Conservation (phyloP, 2,797 vertebrate species). For the Eulemur albifrons region DNA sequence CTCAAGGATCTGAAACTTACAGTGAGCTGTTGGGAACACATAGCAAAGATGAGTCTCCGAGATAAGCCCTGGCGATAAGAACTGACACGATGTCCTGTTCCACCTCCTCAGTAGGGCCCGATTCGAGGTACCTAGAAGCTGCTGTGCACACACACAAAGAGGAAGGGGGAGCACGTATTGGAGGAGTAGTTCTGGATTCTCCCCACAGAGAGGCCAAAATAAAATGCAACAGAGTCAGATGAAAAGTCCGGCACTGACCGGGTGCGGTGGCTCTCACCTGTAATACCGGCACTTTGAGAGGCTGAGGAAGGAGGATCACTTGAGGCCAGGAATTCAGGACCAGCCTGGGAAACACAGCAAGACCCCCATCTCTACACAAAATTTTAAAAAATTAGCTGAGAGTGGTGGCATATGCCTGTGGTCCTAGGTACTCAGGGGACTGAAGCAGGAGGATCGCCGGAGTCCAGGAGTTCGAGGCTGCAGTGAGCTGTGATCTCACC, state of each 20-base stretch:
- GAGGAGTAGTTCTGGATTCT: neutral
- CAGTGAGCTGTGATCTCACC: neutral
- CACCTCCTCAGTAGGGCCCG: neutral
- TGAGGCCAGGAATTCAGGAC: neutral
- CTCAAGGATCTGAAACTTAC: neutral
- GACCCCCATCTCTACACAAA: neutral
- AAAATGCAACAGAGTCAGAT: neutral
- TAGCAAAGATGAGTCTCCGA: neutral
- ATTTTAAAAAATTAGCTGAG: neutral
- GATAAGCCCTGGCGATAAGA: neutral
- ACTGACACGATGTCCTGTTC: rapidly evolving
- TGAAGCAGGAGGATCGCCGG: neutral
- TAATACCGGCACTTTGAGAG: neutral
- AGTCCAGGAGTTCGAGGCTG: neutral
- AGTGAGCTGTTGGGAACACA: neutral
- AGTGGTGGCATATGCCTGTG: neutral
- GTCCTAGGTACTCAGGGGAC: neutral
- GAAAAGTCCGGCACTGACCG: neutral
- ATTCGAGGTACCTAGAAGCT: neutral
- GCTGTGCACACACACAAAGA: neutral
- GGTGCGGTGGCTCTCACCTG: neutral
- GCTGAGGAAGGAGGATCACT: neutral
- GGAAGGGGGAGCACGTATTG: rapidly evolving
- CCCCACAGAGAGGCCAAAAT: neutral
- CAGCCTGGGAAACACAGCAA: neutral